These are phyloP conservation scores for Alligator mississippiensis DNA, from an alignment of 2,113 vertebrate species.

Conservation along the genomic window DNA sequence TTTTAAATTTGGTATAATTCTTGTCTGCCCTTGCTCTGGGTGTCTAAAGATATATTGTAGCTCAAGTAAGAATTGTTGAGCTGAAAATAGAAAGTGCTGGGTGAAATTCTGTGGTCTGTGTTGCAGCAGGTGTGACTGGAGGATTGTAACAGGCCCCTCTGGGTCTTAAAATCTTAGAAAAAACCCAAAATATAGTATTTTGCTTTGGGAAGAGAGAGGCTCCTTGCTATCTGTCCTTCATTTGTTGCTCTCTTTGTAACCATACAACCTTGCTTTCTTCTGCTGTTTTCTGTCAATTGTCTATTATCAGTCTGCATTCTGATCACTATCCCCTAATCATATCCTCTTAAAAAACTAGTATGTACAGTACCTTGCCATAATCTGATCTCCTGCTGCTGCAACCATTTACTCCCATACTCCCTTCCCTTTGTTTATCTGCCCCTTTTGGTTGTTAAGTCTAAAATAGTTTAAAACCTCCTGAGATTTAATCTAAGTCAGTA, in stretches of 20 bases:
- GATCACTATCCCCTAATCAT: fast-evolving
- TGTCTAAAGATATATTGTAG: neutral
- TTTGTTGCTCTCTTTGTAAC: neutral
- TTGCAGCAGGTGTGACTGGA: neutral
- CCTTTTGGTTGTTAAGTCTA: neutral
- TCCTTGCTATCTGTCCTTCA: neutral
- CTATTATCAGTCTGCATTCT: neutral
- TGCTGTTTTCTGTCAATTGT: fast-evolving
- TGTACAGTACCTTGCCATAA: neutral
- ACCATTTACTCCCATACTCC: neutral
- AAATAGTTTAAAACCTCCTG: neutral
- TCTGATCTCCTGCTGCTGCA: neutral
- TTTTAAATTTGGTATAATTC: too few species aligned
- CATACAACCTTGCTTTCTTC: neutral
- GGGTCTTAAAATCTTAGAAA: neutral
- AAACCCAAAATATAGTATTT: neutral
- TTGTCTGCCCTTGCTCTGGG: too few species aligned
- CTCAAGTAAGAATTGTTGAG: neutral
- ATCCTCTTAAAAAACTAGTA: neutral
- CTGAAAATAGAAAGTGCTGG: neutral
- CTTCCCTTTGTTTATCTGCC: neutral
- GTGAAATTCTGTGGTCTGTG: neutral
- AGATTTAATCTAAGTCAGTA: fast-evolving
- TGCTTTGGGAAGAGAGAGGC: neutral
- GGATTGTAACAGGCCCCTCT: neutral